Percentiles rank a stretch among this genome's conserved stretches.
phyloP scores from a whole-genome alignment of 2,888 invertebrate species.

The Tenthredo mesomela region DNA sequence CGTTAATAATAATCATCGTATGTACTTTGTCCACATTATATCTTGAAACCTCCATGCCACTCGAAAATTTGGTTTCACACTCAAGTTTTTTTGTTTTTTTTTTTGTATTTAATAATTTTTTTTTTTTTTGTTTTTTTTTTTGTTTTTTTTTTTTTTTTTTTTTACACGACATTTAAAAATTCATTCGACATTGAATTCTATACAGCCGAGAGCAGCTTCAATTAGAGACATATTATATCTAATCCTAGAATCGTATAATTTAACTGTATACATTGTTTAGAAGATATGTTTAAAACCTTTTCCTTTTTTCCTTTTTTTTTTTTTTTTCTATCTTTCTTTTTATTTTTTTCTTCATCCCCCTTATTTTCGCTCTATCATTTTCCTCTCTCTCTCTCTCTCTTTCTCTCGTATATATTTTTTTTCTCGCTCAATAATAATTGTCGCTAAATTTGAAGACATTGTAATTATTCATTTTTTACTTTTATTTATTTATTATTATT shows the following conservation, averaged over 20 bases:
- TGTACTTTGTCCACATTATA: constrained; percentile 50
- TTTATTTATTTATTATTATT: not conserved
- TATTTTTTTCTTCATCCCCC: not conserved
- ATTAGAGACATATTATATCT: constrained; percentile 46
- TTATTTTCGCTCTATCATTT: too few relatives aligned
- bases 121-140: constrained; percentile 60
- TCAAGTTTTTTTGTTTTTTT: constrained; percentile 35
- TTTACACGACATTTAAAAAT: constrained; percentile 57
- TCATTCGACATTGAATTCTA: constrained; percentile 58
- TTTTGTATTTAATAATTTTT: constrained; percentile 58
- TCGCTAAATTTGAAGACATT: constrained; percentile 48
- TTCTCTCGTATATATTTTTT: constrained; percentile 14
- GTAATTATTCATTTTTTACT: constrained; percentile 35
- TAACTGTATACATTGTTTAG: constrained; percentile 75
- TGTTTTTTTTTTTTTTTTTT: constrained; percentile 56
- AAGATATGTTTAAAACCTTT: constrained; percentile 74
- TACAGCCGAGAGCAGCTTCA: constrained; percentile 47
- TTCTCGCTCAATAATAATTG: constrained; percentile 22
- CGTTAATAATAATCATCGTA: constrained; percentile 17
- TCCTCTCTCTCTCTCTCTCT: not conserved
- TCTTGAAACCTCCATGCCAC: constrained; percentile 25
- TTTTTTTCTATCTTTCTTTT: constrained; percentile 52
- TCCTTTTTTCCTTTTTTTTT: constrained; percentile 52
- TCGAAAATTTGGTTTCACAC: constrained; percentile 47
- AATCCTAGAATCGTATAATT: constrained; percentile 74